Percentiles rank a stretch among this genome's conserved stretches.
Evolutionary conservation across 2,888 invertebrate species (phyloP).

Genomic region (Ophion costatus): DNA sequence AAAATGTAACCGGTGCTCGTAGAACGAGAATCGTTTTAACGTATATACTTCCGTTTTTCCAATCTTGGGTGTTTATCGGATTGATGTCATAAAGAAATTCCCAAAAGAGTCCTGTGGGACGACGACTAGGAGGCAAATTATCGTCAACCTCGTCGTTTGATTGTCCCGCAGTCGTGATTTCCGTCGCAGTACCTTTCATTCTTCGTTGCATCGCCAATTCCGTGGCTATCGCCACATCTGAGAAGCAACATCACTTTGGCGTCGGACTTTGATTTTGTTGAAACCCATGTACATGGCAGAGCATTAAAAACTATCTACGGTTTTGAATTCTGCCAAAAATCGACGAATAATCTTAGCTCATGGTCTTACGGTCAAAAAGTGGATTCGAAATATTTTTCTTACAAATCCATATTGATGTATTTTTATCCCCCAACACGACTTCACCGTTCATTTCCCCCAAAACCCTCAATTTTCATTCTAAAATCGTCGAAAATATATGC

Average conservation of each 20-base stretch:
- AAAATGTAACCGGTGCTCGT: slow-evolving; percentile 84
- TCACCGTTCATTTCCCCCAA: too few species aligned
- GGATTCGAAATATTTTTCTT: too few species aligned
- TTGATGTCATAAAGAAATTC: slow-evolving; percentile 81
- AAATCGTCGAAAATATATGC: too few species aligned
- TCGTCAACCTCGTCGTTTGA: slow-evolving; percentile 31
- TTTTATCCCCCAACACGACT: too few species aligned
- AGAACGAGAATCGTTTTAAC: slow-evolving; percentile 82
- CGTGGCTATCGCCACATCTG: slow-evolving; percentile 79
- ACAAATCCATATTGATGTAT: too few species aligned
- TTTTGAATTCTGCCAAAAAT: too few species aligned
- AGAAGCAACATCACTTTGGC: not conserved
- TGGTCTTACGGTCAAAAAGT: too few species aligned
- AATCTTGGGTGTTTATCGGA: slow-evolving; percentile 80
- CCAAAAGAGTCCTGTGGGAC: slow-evolving; percentile 75
- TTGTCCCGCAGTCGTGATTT: not conserved
- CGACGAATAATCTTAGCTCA: too few species aligned
- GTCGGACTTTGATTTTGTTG: too few species aligned
- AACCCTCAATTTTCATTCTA: too few species aligned
- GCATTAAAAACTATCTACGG: too few species aligned
- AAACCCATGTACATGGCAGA: too few species aligned
- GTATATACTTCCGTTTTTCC: slow-evolving; percentile 78
- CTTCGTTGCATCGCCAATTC: slow-evolving; percentile 69
- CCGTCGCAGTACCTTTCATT: not conserved
- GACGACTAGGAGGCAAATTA: slow-evolving; percentile 36